phyloP scores from a whole-genome alignment of 2,113 vertebrate species.

The Phrynosoma blainvillii region DNA sequence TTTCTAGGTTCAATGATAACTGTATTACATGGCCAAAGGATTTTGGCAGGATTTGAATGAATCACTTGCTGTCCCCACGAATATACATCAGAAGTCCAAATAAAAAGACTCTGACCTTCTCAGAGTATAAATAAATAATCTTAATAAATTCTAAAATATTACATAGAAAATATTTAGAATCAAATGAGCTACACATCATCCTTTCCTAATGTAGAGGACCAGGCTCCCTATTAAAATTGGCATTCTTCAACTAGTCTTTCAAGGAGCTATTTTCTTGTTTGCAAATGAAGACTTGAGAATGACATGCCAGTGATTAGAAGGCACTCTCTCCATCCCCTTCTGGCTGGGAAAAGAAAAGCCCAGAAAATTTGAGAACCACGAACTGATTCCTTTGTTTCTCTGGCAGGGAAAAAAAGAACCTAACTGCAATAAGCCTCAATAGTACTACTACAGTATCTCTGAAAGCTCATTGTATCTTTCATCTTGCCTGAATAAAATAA shows the following conservation, averaged over 20 bases:
- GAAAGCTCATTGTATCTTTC: too few species aligned
- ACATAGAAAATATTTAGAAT: too few species aligned
- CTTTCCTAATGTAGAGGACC: neutral
- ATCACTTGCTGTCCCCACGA: too few species aligned
- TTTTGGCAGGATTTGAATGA: neutral
- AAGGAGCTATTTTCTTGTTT: neutral
- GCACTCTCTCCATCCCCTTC: too few species aligned
- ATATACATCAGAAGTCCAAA: neutral
- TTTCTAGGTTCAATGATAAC: neutral
- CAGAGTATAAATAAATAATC: too few species aligned
- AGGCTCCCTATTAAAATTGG: neutral
- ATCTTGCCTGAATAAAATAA: too few species aligned
- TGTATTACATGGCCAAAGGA: neutral
- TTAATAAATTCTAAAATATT: too few species aligned
- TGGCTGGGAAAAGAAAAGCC: too few species aligned
- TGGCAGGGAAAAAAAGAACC: neutral
- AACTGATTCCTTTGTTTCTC: neutral
- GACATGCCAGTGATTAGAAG: too few species aligned
- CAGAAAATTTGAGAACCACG: neutral
- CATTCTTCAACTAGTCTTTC: neutral
- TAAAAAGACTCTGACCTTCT: too few species aligned
- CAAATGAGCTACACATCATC: too few species aligned
- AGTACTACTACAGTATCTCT: neutral
- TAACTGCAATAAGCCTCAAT: neutral
- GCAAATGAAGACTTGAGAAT: too few species aligned